Evolutionary conservation across 2,888 invertebrate genomes (phyloP).

Genomic region (Euphydryas editha): DNA sequence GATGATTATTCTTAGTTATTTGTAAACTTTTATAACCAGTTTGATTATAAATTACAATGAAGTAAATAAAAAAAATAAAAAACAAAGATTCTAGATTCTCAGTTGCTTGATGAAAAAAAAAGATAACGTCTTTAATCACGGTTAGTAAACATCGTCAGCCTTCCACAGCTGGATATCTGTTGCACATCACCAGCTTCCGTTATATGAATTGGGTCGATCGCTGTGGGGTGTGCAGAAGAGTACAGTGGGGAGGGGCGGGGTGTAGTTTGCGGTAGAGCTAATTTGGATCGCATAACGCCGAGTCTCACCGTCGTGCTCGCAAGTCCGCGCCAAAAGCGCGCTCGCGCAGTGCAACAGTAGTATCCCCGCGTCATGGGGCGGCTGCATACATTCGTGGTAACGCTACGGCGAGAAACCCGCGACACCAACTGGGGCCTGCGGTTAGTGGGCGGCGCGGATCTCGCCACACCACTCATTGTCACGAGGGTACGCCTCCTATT

Average conservation of each 20-base stretch:
- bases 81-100: too few relatives aligned
- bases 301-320: slow-evolving; percentile 72
- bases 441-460: slow-evolving; percentile 93
- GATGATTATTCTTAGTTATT: not conserved
- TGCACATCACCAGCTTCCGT: slow-evolving; percentile 62
- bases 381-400: slow-evolving; percentile 90
- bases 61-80: not conserved
- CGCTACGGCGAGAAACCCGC: slow-evolving; percentile 87
- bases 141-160: slow-evolving; percentile 18
- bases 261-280: slow-evolving; percentile 68
- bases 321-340: slow-evolving; percentile 60
- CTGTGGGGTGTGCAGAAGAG: slow-evolving; percentile 64
- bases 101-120: not conserved
- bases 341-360: slow-evolving; percentile 60
- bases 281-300: slow-evolving; percentile 76
- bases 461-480: slow-evolving; percentile 93
- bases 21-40: not conserved
- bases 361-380: slow-evolving; percentile 83
- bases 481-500: slow-evolving; percentile 87
- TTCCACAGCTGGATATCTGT: slow-evolving; percentile 50
- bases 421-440: slow-evolving; percentile 93
- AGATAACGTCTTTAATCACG: not conserved
- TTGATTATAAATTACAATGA: not conserved
- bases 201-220: slow-evolving; percentile 74
- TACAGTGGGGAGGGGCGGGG: slow-evolving; percentile 58